These are phyloP conservation scores for Notarius lentiginosus DNA, from an alignment of 2,113 vertebrate genomes.

Conservation along the genomic window DNA sequence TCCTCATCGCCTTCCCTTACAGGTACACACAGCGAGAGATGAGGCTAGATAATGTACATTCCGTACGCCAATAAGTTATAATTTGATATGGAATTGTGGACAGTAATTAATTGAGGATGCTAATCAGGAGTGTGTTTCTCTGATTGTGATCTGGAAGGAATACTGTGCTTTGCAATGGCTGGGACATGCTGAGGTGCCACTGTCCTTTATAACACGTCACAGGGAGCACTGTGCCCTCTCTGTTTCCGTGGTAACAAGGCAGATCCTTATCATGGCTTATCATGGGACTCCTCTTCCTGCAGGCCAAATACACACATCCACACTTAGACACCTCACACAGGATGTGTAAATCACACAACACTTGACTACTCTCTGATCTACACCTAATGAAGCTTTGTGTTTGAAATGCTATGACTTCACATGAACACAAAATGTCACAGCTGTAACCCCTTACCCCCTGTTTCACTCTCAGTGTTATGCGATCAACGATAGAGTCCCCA, in stretches of 20 bases:
- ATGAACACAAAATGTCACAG: slow-evolving; percentile 12
- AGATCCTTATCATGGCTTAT: slow-evolving; percentile 53
- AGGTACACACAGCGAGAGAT: slow-evolving; percentile 25
- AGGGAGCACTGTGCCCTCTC: slow-evolving; percentile 34
- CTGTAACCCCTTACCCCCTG: neutral
- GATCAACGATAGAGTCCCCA: neutral
- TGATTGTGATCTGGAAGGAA: slow-evolving; percentile 31
- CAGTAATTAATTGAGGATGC: slow-evolving; percentile 13
- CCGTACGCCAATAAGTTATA: neutral
- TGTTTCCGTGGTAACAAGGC: slow-evolving; percentile 57
- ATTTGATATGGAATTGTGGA: neutral
- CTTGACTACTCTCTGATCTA: neutral
- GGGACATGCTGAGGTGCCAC: neutral
- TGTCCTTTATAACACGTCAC: slow-evolving; percentile 44
- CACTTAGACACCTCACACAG: slow-evolving; percentile 3
- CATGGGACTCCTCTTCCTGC: slow-evolving; percentile 41
- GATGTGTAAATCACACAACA: slow-evolving; percentile 9
- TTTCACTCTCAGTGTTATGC: neutral
- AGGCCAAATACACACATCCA: slow-evolving; percentile 37
- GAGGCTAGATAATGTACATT: neutral
- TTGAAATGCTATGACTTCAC: neutral
- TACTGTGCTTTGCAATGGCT: slow-evolving; percentile 29
- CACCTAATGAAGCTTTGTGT: neutral
- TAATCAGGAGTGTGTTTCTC: slow-evolving; percentile 25
- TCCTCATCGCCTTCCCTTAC: slow-evolving; percentile 1